Evolutionary conservation across 2,113 vertebrate species (phyloP).

Genomic region (Oplegnathus fasciatus): DNA sequence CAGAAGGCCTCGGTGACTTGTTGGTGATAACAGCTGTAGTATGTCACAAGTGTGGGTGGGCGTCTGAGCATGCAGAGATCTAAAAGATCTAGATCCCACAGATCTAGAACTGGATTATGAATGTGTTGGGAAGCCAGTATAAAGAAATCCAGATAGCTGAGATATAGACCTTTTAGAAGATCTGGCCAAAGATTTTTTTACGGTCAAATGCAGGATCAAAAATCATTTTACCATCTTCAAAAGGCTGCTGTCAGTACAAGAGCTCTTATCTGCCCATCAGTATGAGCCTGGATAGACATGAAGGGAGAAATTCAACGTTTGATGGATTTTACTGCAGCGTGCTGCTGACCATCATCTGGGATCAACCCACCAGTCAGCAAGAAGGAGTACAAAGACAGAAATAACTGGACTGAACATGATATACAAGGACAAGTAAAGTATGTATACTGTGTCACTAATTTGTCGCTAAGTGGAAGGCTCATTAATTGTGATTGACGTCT

Average conservation of each 20-base stretch:
- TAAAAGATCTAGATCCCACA: not conserved
- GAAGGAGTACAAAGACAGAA: not conserved
- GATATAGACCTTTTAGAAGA: slow-evolving; percentile 3
- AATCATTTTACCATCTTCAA: slow-evolving; percentile 18
- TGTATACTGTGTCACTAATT: slow-evolving; percentile 27
- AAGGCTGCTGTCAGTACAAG: slow-evolving; percentile 30
- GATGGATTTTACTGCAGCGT: slow-evolving; percentile 23
- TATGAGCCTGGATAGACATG: not conserved
- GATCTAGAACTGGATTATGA: not conserved
- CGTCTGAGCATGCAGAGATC: not conserved
- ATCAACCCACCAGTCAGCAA: slow-evolving; percentile 16
- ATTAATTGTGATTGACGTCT: slow-evolving; percentile 52
- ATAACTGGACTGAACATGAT: slow-evolving; percentile 11
- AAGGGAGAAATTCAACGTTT: slow-evolving; percentile 17
- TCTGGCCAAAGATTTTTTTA: not conserved
- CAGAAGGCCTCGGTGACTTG: not conserved
- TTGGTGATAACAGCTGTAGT: not conserved
- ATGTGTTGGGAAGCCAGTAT: not conserved
- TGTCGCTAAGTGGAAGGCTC: not conserved
- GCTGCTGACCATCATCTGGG: slow-evolving; percentile 11
- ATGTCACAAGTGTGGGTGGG: not conserved
- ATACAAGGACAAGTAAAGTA: slow-evolving; percentile 56
- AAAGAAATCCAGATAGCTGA: not conserved
- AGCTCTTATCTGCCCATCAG: slow-evolving; percentile 14
- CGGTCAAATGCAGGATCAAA: slow-evolving; percentile 13